Conservation (phyloP, 1,140 invertebrate species). For the Grapholita molesta region DNA sequence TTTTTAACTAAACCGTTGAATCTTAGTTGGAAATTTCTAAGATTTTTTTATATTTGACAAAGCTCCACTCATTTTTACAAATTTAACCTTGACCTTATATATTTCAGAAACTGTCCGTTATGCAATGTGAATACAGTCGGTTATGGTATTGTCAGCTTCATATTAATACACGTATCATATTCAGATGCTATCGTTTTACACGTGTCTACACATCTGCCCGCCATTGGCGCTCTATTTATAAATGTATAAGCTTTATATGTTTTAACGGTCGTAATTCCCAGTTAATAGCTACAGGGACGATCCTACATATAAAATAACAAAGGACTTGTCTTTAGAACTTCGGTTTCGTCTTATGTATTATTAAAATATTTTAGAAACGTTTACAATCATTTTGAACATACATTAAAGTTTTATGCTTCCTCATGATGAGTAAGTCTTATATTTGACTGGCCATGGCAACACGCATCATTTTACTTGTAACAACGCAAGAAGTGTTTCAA, state of each 20-base stretch:
- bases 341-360: too few species aligned
- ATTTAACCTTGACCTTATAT: too few species aligned
- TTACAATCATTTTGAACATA: neutral
- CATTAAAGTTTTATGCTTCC: neutral
- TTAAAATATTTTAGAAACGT: too few species aligned
- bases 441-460: neutral
- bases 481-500: too few species aligned
- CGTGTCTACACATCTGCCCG: neutral
- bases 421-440: neutral
- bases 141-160: neutral
- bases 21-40: too few species aligned
- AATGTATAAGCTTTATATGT: constrained; percentile 3
- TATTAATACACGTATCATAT: neutral
- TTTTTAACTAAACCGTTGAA: too few species aligned
- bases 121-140: neutral
- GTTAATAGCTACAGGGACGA: neutral
- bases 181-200: neutral
- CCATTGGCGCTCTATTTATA: neutral
- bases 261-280: constrained; percentile 3
- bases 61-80: too few species aligned
- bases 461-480: neutral
- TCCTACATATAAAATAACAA: neutral
- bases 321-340: neutral
- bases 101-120: too few species aligned
- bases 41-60: too few species aligned